Evolutionary conservation across 2,113 vertebrate species (phyloP).

Genomic region (Cettia cetti): DNA sequence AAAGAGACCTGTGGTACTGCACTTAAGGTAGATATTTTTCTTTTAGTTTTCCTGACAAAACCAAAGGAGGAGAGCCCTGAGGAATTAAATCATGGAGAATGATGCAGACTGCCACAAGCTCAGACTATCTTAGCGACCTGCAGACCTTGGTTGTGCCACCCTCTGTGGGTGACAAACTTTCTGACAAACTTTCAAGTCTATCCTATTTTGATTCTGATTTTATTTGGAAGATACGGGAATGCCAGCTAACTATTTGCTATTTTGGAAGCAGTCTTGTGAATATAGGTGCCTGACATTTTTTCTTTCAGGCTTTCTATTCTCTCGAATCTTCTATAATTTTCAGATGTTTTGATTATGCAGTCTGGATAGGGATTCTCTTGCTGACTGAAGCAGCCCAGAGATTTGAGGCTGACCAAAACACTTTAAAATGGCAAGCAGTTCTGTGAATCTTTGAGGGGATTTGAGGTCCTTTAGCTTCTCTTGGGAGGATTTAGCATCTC

Average conservation of each 20-base stretch:
- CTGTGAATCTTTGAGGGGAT: background rate
- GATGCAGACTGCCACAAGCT: background rate
- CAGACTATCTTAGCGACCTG: background rate
- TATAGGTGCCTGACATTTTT: background rate
- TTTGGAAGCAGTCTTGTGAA: background rate
- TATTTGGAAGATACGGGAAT: background rate
- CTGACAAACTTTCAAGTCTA: background rate
- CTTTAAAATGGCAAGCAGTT: background rate
- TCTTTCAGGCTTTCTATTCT: background rate
- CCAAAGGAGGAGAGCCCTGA: background rate
- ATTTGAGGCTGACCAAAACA: background rate
- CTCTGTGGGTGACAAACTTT: background rate
- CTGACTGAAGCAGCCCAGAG: background rate
- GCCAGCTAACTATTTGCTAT: background rate
- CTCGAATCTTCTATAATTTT: background rate
- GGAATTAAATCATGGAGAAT: background rate
- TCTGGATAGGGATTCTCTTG: background rate
- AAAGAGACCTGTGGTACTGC: background rate
- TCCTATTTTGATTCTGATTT: background rate
- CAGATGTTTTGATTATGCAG: background rate
- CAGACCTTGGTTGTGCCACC: background rate
- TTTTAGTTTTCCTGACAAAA: background rate
- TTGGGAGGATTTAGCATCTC: background rate
- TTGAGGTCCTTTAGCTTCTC: background rate
- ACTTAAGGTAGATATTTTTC: background rate